Base-by-base conservation (phyloP, 2,888 invertebrate species). In the Quadriops clusia region DNA sequence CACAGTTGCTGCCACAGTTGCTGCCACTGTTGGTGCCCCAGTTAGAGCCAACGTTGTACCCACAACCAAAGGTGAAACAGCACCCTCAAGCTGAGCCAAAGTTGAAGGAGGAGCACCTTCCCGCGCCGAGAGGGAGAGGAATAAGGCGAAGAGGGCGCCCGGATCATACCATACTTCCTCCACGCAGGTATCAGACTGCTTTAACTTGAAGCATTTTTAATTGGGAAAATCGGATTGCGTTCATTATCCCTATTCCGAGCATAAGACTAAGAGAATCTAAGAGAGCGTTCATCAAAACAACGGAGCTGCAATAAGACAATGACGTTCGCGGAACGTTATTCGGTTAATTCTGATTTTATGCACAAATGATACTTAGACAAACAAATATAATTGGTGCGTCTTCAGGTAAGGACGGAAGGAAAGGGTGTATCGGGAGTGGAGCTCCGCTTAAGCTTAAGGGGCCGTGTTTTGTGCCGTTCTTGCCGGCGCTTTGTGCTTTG, bases 151-250 rank as follows among this genome's bases (percentile, higher is more conserved):
- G n/a, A n/a, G n/a, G n/a, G n/a, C n/a, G n/a, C n/a, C n/a, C n/a
- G n/a, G n/a, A n/a, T n/a, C n/a, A n/a, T n/a, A n/a, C n/a, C n/a
- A 14, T 23, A 12, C 10, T 12, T 23, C 9, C 12, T 32, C 28
- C 38, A 29, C 31, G 28, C 40, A 42, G 43, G 44, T 50, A 53
- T 49, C 45, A 44, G 42, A 45, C 47, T 38, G 43, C 46, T 51
- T 42, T 39, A 39, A 47, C 37, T 47, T 45, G 35, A 44, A 50
- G 48, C 48, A 56, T 62, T 61, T 63, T 62, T 62, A 63, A 63
- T 62, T 63, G 61, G 60, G 55, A 55, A 60, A 62, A 63, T 61
- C 61, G 60, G 61, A 61, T 62, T 61, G 52, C 46, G 47, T 54
- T 61, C 61, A 62, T 63, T 61, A 62, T 60, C 58, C 51, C 44